Conservation (phyloP, 2,113 vertebrate species). For the Haemorhous mexicanus region DNA sequence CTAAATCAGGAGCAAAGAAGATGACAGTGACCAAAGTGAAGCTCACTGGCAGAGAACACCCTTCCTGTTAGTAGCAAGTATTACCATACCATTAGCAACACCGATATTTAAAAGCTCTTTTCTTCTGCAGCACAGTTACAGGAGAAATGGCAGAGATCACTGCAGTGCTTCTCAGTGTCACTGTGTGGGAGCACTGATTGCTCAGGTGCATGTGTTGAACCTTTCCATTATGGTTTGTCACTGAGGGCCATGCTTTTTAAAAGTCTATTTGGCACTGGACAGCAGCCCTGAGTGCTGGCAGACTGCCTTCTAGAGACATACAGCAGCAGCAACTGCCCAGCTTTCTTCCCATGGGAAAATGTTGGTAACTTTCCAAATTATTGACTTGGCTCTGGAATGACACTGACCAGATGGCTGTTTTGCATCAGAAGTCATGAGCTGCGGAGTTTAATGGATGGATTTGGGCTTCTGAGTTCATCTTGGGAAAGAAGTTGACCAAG, state of each 20-base stretch:
- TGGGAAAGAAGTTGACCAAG: background rate
- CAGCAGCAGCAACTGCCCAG: conserved; percentile 35
- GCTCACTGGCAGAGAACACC: background rate
- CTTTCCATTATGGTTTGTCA: conserved; percentile 8
- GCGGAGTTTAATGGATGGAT: background rate
- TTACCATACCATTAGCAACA: background rate
- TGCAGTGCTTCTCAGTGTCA: background rate
- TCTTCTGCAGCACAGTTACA: background rate
- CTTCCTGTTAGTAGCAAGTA: background rate
- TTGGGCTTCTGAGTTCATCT: background rate
- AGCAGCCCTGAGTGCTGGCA: background rate
- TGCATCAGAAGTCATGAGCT: background rate
- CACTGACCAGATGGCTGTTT: conserved; percentile 26
- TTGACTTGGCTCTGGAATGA: background rate
- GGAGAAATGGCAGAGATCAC: background rate
- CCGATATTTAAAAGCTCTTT: background rate
- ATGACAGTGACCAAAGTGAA: background rate
- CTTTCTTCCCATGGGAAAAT: conserved; percentile 12
- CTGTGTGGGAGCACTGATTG: background rate
- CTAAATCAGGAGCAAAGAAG: background rate
- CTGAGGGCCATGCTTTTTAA: background rate
- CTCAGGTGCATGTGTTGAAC: background rate
- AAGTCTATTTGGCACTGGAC: background rate
- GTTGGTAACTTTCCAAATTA: conserved; percentile 25
- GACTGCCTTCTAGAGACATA: conserved; percentile 7